Percentiles rank a stretch among this genome's conserved stretches.
phyloP scores from a whole-genome alignment of 1,140 invertebrate species.

The Scaptomyza hsui region DNA sequence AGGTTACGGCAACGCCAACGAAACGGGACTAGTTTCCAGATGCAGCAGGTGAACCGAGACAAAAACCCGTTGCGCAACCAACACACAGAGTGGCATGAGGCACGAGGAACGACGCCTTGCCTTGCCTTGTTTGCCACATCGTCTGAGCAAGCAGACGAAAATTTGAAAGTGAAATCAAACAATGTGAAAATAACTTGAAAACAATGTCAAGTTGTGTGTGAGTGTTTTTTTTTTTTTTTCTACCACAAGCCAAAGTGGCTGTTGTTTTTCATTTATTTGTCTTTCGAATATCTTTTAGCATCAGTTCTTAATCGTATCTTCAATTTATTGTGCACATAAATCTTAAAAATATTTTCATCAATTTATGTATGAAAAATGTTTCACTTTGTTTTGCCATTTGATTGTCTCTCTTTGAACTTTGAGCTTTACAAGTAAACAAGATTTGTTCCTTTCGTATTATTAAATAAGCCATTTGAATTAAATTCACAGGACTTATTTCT shows the following conservation, averaged over 20 bases:
- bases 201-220: constrained; percentile 60
- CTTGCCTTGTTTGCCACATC: constrained; percentile 1
- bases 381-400: neutral
- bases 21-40: neutral
- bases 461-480: neutral
- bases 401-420: neutral
- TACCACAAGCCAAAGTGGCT: constrained; percentile 37
- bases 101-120: constrained; percentile 3
- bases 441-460: no score
- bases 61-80: constrained; percentile 13
- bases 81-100: neutral
- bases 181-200: constrained; percentile 78
- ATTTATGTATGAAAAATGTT: neutral
- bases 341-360: neutral
- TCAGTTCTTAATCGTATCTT: constrained; percentile 10
- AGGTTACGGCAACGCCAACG: neutral
- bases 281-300: constrained; percentile 4
- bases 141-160: constrained; percentile 68
- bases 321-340: neutral
- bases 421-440: neutral
- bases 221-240: constrained; percentile 32
- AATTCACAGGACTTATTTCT: neutral
- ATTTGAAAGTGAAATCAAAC: constrained; percentile 81
- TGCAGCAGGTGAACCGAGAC: constrained; percentile 38
- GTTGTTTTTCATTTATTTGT: constrained; percentile 23